Conservation (phyloP, 2,113 vertebrate genomes). For the Antennarius striatus region DNA sequence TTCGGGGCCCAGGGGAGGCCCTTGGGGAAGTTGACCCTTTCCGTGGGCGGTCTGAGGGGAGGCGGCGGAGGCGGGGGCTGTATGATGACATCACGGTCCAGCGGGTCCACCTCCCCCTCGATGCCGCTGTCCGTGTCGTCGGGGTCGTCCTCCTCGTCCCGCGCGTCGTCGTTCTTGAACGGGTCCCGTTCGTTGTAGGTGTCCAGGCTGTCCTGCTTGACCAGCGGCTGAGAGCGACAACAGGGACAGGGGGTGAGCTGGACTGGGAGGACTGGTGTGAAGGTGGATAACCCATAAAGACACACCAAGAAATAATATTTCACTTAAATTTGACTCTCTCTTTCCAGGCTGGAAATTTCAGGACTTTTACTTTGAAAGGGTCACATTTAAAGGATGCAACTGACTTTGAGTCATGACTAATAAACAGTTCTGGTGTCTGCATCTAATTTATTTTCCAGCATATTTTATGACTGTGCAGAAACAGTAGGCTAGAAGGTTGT, state of each 20-base stretch:
- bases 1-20: conserved; percentile 98
- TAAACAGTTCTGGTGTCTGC: too few species aligned
- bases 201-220: conserved; percentile 97
- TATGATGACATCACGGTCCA: conserved; percentile 87
- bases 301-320: not conserved
- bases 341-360: not conserved
- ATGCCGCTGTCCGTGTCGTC: conserved; percentile 82
- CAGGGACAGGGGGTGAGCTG: conserved; percentile 1
- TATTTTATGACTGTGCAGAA: too few species aligned
- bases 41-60: conserved; percentile 76
- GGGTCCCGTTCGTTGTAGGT: conserved; percentile 96
- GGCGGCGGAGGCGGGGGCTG: conserved; percentile 72
- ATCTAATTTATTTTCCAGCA: too few species aligned
- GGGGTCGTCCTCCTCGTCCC: conserved; percentile 88
- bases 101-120: conserved; percentile 89
- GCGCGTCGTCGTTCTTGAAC: conserved; percentile 91
- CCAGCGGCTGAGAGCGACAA: conserved; percentile 81
- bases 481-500: too few species aligned
- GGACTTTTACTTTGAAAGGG: not conserved
- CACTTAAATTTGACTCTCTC: too few species aligned
- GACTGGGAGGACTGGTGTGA: not conserved
- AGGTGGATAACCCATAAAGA: not conserved
- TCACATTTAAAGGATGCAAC: not conserved
- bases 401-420: too few species aligned
- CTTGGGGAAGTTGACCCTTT: conserved; percentile 90